phyloP scores from a whole-genome alignment of 1,140 invertebrate species.

The Anoplolepis gracilipes region DNA sequence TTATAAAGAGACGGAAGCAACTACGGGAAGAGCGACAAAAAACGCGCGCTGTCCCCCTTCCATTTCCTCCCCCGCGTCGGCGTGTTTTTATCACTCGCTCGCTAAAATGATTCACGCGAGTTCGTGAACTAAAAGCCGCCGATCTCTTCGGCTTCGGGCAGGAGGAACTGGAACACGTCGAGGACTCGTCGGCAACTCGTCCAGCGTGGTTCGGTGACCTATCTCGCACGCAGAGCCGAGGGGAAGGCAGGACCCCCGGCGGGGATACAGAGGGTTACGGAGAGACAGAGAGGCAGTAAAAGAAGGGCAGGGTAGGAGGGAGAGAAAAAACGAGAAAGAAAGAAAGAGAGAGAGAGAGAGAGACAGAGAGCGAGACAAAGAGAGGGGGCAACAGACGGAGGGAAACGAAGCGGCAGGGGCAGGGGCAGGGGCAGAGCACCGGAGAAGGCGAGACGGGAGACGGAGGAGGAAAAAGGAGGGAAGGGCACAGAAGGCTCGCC shows the following conservation, averaged over 20 bases:
- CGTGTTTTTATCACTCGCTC: slow-evolving; percentile 12
- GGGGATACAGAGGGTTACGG: slow-evolving; percentile 29
- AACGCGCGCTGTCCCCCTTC: neutral
- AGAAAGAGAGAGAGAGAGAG: too few species aligned
- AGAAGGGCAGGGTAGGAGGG: slow-evolving; percentile 11
- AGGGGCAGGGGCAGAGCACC: neutral
- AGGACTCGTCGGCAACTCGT: slow-evolving; percentile 53
- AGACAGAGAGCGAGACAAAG: slow-evolving; percentile 36
- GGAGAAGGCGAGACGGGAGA: slow-evolving; percentile 56
- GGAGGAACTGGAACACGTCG: slow-evolving; percentile 50
- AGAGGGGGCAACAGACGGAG: slow-evolving; percentile 47
- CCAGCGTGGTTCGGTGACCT: slow-evolving; percentile 73
- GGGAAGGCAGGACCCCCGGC: slow-evolving; percentile 26
- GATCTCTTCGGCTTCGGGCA: slow-evolving; percentile 26
- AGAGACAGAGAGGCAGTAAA: neutral
- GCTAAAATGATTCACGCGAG: slow-evolving; percentile 45
- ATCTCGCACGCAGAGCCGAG: slow-evolving; percentile 39
- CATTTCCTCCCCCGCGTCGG: neutral
- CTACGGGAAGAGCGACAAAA: neutral
- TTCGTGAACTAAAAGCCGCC: slow-evolving; percentile 5
- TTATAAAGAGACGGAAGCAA: neutral
- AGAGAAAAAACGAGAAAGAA: slow-evolving; percentile 23
- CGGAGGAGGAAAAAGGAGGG: slow-evolving; percentile 34
- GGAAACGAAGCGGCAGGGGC: slow-evolving; percentile 42
- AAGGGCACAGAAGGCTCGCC: slow-evolving; percentile 48